A percentile compares a stretch with the other conserved stretches of the same genome.
phyloP scores from a whole-genome alignment of 2,888 invertebrate genomes.

The Eristalis tenax region DNA sequence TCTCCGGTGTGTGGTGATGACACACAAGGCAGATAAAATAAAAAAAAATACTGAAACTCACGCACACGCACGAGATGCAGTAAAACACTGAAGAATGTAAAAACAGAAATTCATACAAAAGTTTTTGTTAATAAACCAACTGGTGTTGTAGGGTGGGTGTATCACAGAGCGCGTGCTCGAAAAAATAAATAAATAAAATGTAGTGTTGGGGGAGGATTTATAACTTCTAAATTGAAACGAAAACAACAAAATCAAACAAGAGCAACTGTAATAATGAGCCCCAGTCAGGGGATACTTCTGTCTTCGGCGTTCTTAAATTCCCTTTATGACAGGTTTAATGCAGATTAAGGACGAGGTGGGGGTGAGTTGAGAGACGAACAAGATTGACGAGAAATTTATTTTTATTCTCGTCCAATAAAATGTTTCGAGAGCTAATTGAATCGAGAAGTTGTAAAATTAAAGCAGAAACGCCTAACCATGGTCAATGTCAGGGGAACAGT shows the following conservation, averaged over 20 bases:
- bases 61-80: neutral
- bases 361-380: neutral
- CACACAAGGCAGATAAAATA: conserved; percentile 35
- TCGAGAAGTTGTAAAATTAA: neutral
- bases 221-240: conserved; percentile 60
- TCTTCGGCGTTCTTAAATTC: neutral
- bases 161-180: conserved; percentile 23
- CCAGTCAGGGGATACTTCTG: conserved; percentile 14
- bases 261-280: conserved; percentile 22
- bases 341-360: neutral
- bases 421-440: neutral
- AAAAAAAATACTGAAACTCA: neutral
- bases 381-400: neutral
- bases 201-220: conserved; percentile 19
- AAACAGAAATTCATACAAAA: conserved; percentile 42
- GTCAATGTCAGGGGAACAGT: neutral
- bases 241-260: neutral
- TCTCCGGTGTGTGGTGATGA: conserved; percentile 40
- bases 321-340: neutral
- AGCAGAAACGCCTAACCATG: neutral
- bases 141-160: conserved; percentile 3
- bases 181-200: neutral
- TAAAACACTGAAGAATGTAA: conserved; percentile 43
- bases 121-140: conserved; percentile 51
- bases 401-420: neutral